Evolutionary conservation across 2,888 invertebrate species (phyloP).

Genomic region (Tubulanus polymorphus): DNA sequence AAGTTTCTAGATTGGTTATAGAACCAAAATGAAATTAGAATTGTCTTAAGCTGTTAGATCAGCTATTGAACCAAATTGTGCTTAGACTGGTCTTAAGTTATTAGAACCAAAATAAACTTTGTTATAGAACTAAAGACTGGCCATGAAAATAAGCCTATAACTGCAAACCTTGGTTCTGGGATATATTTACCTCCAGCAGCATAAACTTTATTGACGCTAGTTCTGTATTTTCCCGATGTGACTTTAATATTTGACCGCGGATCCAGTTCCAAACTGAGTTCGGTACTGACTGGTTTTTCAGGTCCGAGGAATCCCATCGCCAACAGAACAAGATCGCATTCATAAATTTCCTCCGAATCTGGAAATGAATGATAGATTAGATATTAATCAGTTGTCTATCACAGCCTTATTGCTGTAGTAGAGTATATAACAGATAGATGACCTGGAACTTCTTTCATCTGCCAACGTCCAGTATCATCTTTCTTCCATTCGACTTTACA

Average conservation of each 20-base stretch:
- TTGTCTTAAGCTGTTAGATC: no score
- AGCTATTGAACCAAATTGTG: no score
- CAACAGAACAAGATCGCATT: conserved; percentile 85
- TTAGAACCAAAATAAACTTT: no score
- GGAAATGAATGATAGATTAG: conserved; percentile 8
- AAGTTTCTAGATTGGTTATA: no score
- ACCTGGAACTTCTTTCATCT: conserved; percentile 81
- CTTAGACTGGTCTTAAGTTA: no score
- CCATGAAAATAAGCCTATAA: no score
- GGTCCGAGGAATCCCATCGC: conserved; percentile 99
- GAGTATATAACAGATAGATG: conserved; percentile 4
- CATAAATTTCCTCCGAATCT: conserved; percentile 61
- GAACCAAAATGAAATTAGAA: no score
- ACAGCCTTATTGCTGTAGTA: neutral
- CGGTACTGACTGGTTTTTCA: conserved; percentile 80
- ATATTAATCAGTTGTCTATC: no score
- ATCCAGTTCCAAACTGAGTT: conserved; percentile 75
- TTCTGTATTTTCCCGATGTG: conserved; percentile 68
- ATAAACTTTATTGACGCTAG: conserved; percentile 78
- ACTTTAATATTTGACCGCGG: conserved; percentile 89
- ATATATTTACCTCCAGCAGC: conserved; percentile 77
- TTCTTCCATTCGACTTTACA: conserved; percentile 92
- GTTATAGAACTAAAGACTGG: no score
- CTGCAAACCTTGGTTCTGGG: no score
- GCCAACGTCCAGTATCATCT: conserved; percentile 84